Conservation (phyloP, 2,113 vertebrate genomes). For the Lepus timidus region DNA sequence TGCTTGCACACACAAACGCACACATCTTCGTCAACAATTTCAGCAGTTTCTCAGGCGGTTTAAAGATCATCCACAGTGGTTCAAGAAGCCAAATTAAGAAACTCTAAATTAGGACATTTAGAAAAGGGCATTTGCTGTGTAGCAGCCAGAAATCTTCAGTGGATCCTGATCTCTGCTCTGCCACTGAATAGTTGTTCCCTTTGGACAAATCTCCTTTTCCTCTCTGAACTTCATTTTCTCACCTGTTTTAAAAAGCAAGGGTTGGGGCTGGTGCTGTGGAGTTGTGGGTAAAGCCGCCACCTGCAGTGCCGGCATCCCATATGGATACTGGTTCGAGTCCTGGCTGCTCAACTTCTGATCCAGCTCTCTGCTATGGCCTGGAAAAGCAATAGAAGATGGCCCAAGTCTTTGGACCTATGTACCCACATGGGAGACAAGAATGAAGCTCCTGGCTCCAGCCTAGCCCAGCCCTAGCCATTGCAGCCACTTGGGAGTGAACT, state of each 20-base stretch:
- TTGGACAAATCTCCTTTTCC: not conserved
- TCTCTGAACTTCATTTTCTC: constrained; percentile 21
- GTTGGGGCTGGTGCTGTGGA: not conserved
- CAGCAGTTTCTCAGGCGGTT: not conserved
- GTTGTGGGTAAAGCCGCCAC: no score
- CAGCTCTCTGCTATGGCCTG: no score
- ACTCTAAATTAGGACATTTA: constrained; percentile 26
- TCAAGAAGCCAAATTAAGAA: constrained; percentile 48
- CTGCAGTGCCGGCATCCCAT: no score
- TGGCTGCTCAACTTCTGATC: no score
- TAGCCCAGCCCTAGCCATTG: no score
- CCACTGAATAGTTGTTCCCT: not conserved
- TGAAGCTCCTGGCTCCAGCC: no score
- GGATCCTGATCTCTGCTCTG: not conserved
- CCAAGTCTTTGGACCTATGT: no score
- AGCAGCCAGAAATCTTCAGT: not conserved
- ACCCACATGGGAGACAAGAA: no score
- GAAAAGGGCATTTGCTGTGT: not conserved
- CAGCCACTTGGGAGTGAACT: no score
- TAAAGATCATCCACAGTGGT: not conserved
- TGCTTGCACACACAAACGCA: not conserved
- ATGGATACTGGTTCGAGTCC: no score
- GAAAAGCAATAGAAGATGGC: no score
- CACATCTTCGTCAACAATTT: not conserved
- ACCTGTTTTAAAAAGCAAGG: not conserved